These are phyloP conservation scores for Poeciliopsis turneri DNA, from an alignment of 2,797 vertebrate species.

Conservation along the genomic window DNA sequence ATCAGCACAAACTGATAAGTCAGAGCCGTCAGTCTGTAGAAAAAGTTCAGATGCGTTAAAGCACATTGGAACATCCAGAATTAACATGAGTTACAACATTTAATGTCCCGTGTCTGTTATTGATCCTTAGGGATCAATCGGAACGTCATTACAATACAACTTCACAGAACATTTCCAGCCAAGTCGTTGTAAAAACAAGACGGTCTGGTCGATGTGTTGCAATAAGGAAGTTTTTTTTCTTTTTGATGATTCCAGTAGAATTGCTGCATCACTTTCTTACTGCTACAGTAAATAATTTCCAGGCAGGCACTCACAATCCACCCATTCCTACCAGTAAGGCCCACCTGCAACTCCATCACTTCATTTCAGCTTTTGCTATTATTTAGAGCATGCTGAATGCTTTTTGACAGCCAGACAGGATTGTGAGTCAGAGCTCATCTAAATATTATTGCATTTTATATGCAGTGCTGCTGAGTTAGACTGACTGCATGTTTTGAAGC, in stretches of 20 bases:
- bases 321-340: background rate
- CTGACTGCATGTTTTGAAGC: background rate
- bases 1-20: background rate
- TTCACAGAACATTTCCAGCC: background rate
- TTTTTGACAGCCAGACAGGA: background rate
- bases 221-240: background rate
- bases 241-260: background rate
- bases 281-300: background rate
- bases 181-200: background rate
- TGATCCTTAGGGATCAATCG: too few relatives aligned
- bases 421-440: background rate
- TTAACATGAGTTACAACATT: too few relatives aligned
- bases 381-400: background rate
- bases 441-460: slow-evolving; percentile 10
- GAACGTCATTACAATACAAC: background rate
- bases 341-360: background rate
- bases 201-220: background rate
- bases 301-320: background rate
- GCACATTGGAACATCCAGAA: background rate
- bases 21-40: background rate
- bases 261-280: background rate
- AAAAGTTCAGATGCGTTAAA: background rate
- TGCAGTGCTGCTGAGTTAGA: background rate
- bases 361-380: background rate
- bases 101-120: too few relatives aligned